Evolutionary conservation across 1,140 invertebrate genomes (phyloP).

Genomic region (Drosophila willistoni): DNA sequence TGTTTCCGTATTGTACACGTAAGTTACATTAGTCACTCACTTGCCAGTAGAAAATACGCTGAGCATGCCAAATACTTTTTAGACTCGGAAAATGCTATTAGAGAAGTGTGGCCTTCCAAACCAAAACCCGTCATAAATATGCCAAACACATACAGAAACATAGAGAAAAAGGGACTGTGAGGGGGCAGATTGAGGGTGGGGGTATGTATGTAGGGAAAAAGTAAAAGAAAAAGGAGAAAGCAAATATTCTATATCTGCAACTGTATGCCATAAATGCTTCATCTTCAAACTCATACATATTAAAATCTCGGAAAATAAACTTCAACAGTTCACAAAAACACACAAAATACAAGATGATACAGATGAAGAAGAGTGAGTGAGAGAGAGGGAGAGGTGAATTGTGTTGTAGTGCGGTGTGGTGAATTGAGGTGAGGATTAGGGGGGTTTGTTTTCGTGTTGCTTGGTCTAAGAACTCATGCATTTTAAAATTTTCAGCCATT

Average conservation of each 20-base stretch:
- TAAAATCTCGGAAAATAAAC: constrained; percentile 79
- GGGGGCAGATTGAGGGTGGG: not conserved
- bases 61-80: constrained; percentile 58
- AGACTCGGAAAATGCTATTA: constrained; percentile 57
- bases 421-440: constrained; percentile 2
- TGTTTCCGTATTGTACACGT: constrained; percentile 50
- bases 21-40: constrained; percentile 75
- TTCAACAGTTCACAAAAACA: constrained; percentile 71
- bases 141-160: constrained; percentile 53
- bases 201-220: not conserved
- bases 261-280: constrained; percentile 66
- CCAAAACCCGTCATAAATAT: constrained; percentile 64
- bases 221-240: not conserved
- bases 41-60: constrained; percentile 61
- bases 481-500: constrained; percentile 78
- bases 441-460: not conserved
- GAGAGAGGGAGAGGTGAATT: constrained; percentile 7
- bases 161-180: not conserved
- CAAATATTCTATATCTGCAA: constrained; percentile 55
- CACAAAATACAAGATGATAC: constrained; percentile 50
- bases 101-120: constrained; percentile 39
- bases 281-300: constrained; percentile 78
- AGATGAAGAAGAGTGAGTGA: constrained; percentile 10
- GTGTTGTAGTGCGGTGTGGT: not conserved
- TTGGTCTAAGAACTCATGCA: constrained; percentile 57